Base-by-base conservation (phyloP, 2,888 invertebrate genomes). In the Amphimallon solstitiale region DNA sequence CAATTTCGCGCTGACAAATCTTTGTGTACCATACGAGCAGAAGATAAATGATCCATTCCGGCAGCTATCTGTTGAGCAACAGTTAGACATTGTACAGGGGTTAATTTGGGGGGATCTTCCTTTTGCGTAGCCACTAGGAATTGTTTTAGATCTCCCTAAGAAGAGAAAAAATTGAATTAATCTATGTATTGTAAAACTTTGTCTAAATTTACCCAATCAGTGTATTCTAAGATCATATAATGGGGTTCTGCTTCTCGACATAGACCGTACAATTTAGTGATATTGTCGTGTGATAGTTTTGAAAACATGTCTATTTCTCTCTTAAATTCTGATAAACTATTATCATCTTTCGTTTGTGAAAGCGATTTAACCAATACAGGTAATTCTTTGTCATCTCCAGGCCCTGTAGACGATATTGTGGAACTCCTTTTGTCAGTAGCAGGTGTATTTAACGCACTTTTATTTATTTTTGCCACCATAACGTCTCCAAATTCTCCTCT, bases 401-500 rank as follows among this genome's bases (percentile, higher is more conserved):
- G 82, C 12, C 82, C 82, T 2, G 62, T 67, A 12, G 76, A 72
- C 1, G 76, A 74, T 9, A 74, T 74, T 19, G 72, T 70, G 0
- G 79, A 79, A 65, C 72, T 78, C 43, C 80, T 71, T 66, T 80
- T 79, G 1, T 56, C 54, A 2, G 65, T 66, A 2, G 70, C 61
- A 29, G 56, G 43, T 21, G 59, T 40, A 17, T 14, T 48, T 7
- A 79, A 17, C 10, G 72, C 72, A 63, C 72, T 76, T 65, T 80
- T 80, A 0, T 77, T 59, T n/a, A 82, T 71, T 74, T 80, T 94
- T 51, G 93, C 95, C 38, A 95, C 84, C 75, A 92, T 90, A 0
- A 97, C 92, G 74, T 97, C 97, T 0, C 97, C 97, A 77, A 95
- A 97, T 75, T 95, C 93, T 0, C 97, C 96, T 19, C 95, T 91